phyloP scores from a whole-genome alignment of 2,113 vertebrate genomes.

The Myocastor coypus region DNA sequence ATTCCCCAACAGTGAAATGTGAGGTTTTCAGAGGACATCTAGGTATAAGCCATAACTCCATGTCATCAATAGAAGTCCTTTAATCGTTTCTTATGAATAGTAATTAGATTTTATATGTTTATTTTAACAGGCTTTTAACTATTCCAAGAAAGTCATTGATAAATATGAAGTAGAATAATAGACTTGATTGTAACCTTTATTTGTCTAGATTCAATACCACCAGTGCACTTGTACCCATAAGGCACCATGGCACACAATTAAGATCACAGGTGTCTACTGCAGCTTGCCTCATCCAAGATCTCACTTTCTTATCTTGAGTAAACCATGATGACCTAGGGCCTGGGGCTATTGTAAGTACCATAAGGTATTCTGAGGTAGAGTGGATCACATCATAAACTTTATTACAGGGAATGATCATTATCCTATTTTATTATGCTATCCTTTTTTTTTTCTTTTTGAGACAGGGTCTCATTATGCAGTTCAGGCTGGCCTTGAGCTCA shows the following conservation, averaged over 20 bases:
- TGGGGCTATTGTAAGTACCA: background rate
- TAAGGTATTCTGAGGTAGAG: background rate
- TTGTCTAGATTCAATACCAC: background rate
- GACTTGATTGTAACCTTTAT: background rate
- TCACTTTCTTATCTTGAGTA: background rate
- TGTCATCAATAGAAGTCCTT: background rate
- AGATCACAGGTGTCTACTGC: background rate
- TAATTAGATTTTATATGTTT: conserved; percentile 9
- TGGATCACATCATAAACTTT: background rate
- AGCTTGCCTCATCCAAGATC: background rate
- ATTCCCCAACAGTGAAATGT: background rate
- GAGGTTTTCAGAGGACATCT: background rate
- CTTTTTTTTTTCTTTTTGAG: no score
- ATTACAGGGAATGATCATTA: background rate
- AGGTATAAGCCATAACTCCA: background rate
- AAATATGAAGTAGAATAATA: background rate
- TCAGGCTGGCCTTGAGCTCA: no score
- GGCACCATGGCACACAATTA: background rate
- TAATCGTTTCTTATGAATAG: background rate
- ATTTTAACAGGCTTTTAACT: background rate
- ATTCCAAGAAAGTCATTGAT: background rate
- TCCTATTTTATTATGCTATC: background rate
- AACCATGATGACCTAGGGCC: no score
- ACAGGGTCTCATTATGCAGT: no score
- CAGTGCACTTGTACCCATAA: background rate